These are phyloP conservation scores for Sinotaia quadrata DNA, from an alignment of 2,888 invertebrate species.

Conservation along the genomic window DNA sequence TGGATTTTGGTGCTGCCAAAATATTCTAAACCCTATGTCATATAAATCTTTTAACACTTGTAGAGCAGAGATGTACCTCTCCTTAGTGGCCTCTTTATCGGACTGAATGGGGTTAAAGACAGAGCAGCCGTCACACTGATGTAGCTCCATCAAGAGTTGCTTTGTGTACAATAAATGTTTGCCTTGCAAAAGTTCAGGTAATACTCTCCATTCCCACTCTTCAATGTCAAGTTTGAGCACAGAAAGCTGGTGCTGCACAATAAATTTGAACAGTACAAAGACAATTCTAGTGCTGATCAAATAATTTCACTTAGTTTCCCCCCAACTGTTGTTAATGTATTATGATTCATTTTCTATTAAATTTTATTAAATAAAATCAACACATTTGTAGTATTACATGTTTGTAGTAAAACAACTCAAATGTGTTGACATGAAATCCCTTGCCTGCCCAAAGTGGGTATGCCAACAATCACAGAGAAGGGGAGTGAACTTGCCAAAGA, in stretches of 20 bases:
- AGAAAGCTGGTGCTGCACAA: slow-evolving; percentile 44
- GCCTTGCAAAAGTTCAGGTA: slow-evolving; percentile 46
- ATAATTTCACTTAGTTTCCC: too few species aligned
- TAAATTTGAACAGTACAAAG: background rate
- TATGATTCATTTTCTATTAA: too few species aligned
- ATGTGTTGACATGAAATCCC: too few species aligned
- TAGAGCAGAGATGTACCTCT: slow-evolving; percentile 50
- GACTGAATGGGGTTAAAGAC: slow-evolving; percentile 38
- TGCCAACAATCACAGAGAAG: too few species aligned
- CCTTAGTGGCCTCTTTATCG: slow-evolving; percentile 50
- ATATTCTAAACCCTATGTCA: slow-evolving; percentile 52
- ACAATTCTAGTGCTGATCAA: background rate
- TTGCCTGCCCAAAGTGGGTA: too few species aligned
- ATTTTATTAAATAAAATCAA: too few species aligned
- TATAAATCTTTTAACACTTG: slow-evolving; percentile 49
- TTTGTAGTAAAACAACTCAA: too few species aligned
- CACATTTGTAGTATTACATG: too few species aligned
- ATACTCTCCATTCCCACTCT: slow-evolving; percentile 58
- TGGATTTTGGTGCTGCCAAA: slow-evolving; percentile 53
- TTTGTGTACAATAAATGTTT: slow-evolving; percentile 42
- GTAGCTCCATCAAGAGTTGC: slow-evolving; percentile 57
- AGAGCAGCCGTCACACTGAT: slow-evolving; percentile 46
- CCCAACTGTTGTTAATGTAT: too few species aligned
- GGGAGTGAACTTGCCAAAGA: too few species aligned
- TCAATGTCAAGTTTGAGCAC: slow-evolving; percentile 60